phyloP scores from a whole-genome alignment of 2,113 vertebrate genomes.

The Dromas ardeola region DNA sequence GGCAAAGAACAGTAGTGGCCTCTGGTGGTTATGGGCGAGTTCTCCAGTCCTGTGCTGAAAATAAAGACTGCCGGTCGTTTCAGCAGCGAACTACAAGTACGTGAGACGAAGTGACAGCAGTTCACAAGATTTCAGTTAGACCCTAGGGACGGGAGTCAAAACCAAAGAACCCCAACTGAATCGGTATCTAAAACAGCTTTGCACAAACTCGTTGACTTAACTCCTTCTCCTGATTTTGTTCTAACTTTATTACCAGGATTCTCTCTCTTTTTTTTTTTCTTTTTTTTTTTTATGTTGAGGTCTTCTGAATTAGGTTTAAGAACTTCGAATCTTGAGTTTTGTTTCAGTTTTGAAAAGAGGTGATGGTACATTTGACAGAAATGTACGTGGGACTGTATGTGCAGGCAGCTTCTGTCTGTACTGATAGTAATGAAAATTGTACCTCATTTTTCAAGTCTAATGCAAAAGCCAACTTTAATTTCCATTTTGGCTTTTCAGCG shows the following conservation, averaged over 20 bases:
- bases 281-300: not conserved
- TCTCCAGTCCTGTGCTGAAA: not conserved
- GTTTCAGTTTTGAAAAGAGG: not conserved
- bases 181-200: not conserved
- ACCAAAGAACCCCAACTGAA: not conserved
- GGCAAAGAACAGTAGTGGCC: conserved; percentile 47
- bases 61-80: rapidly evolving
- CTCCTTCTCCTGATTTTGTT: not conserved
- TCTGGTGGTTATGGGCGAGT: conserved; percentile 2
- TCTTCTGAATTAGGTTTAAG: not conserved
- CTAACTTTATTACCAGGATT: not conserved
- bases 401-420: not conserved
- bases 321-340: not conserved
- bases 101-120: not conserved
- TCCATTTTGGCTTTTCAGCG: not conserved
- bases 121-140: not conserved
- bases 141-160: not conserved
- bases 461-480: not conserved
- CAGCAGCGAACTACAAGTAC: not conserved
- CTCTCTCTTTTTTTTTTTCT: not conserved
- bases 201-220: not conserved
- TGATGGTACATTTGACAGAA: not conserved
- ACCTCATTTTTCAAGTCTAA: not conserved
- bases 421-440: not conserved
- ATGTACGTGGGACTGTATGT: not conserved